Evolutionary conservation across 1,140 invertebrate species (phyloP), one percentile per base, ranked within the genome.

Genomic region (Drosophila jambulina): DNA sequence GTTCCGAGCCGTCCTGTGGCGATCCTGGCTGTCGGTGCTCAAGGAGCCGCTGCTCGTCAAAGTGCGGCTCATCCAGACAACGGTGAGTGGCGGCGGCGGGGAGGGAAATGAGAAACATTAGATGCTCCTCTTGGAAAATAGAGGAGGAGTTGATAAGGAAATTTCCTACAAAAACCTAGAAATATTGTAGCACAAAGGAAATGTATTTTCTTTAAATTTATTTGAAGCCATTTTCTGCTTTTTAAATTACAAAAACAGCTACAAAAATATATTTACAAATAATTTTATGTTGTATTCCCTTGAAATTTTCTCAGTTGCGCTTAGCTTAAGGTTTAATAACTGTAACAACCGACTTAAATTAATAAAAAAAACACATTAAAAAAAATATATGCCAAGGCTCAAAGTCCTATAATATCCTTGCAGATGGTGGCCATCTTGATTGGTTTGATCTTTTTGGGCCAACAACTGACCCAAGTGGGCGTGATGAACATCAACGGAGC

Each of bases 401-500:
- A 27, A 38, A 67, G 60, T 40, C 21, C 21, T 21, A 19, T 23
- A 17, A 19, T 46, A 32, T 21, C 46, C 48, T 75, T 45, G 2
- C 46, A 98, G 97, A 95, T 98, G 94, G 96, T 98, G 8, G 96
- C 97, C 7, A 87, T 98, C 9, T 92, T 99, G 4, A 95, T 99
- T 70, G 98, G 98, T 8, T 92, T 98, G 6, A 96, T 99, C 61
- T 99, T 98, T 93, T 97, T 96, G 86, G 95, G 96, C 1, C 98
- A 99, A 92, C 93, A 95, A 80, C 86, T 97, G 36, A 95, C 97
- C 82, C 96, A 98, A 93, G 96, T 97, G 80, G 97, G 97, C 6
- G 96, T 99, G 0, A 97, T 97, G 95, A 99, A 99, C 92, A 98
- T 99, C 64, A 99, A 99, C 92, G 98, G 98, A 51, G 97, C 96